Base-by-base conservation (phyloP, 2,113 vertebrate genomes). In the Mormyrus lacerda region DNA sequence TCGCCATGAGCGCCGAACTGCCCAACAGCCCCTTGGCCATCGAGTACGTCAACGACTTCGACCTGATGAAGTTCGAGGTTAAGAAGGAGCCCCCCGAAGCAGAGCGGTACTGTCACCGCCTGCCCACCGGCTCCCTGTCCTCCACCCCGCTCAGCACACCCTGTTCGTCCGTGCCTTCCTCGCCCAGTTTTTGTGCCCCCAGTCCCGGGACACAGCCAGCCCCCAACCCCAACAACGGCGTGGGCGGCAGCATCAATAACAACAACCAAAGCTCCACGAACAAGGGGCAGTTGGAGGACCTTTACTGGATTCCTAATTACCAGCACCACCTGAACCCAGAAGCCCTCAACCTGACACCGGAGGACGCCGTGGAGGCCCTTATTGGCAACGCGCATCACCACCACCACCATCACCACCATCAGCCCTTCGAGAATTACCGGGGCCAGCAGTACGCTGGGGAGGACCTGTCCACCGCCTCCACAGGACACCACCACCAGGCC, bases 51-150 rank as follows among this genome's bases (percentile, higher is more conserved):
- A 99, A 99, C 94, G 98, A 99, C 94, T 99, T 99, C 92, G 98
- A 99, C 96, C 95, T 99, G 92, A 98, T 99, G 98, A 99, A 99
- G 97, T 99, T 99, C 90, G 98, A 99, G 93, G 98, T 99, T 92
- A 99, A 99, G 96, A 99, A 99, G 90, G 98, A 99, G 93, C 98
- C 98, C 4, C 97, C 97, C 61, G 98, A 99, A 94, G 97, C 97
- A 58, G 98, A 98, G 89, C 95, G 98, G 91, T 96, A 98, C 94
- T 98, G 98, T 94, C 98, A 98, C 95, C 97, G 98, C 0, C 94
- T 98, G 45, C 97, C 98, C 1, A 96, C 97, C 0, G 98, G 98
- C 0, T 99, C 98, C 0, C 95, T 99, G 8, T 99, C 98, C 76
- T 99, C 98, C 93, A 99, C 98, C 61, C 98, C 98, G 0, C 96